Evolutionary conservation across 2,797 vertebrate genomes (phyloP), one percentile per base, ranked within the genome.

Genomic region (Gymnopithys bicolor): DNA sequence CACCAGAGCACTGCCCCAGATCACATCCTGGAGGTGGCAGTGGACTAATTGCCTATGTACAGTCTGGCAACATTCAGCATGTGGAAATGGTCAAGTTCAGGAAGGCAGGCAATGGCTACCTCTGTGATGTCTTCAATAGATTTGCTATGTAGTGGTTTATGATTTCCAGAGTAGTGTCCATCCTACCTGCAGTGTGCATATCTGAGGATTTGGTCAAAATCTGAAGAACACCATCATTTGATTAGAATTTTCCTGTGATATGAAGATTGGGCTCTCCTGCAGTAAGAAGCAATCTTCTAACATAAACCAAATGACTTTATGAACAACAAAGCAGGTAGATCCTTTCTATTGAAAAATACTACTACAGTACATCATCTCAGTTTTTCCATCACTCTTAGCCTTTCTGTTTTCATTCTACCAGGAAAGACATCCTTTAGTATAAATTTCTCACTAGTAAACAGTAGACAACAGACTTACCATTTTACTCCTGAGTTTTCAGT

Each of bases 121-220:
- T 76, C 68, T 76, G 30, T 35, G 17, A 28, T 37, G 32, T 22
- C 32, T 70, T 83, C 41, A 56, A 4, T 4, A 77, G 7, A 28
- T 77, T 64, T 64, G 2, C 46, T 19, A 48, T 13, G 59, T 2
- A 39, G 24, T 49, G 5, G 30, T 64, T 63, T 27, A 41, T 15
- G 33, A 73, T 76, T 79, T 84, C 60, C 41, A 80, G 68, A 68
- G 30, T 49, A 33, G 27, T 9, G 8, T 10, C 30, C 32, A 25
- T 28, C 27, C 45, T 25, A 70, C 2, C 1, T 19, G 59, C 23
- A 8, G 28, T 21, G 13, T 66, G 30, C 3, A 0, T 27, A 7
- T 28, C 33, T 5, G 2, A 70, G 14, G 21, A 43, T 83, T 66
- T 52, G 28, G 28, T 48, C 13, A 87, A 84, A 28, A 35, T 17